Base-by-base conservation (phyloP, 2,888 invertebrate genomes). In the Slavum lentiscoides region DNA sequence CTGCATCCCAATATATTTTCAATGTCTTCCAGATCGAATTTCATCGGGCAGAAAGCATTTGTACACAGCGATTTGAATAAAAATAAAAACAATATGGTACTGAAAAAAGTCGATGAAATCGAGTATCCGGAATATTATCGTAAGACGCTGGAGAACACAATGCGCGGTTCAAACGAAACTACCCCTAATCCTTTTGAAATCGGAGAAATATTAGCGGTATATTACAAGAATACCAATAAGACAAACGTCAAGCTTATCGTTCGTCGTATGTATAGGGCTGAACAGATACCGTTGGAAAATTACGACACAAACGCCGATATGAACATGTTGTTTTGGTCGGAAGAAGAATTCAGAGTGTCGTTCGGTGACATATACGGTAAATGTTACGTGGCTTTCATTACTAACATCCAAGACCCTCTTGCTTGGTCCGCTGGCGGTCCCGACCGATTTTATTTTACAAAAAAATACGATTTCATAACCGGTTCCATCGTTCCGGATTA, bases 71-170 rank as follows among this genome's bases (percentile, higher is more conserved):
- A 30, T 7, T 19, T 9, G 55, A 80, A 80, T 58, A 80, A 64
- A 72, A 64, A 39, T 58, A 66, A 30, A 80, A 72, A 7, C 64
- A 67, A 11, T 80, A 58, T 23, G 43, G 8, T 39, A 19, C 17
- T 72, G 15, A 72, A 64, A 80, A 23, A 43, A n/a, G 43, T 80
- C 1, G 92, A 94, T 86, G 92, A 93, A 85, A 89, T 90, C n/a
- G 85, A 91, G 55, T 94, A 93, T 85, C 91, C 94, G 0, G 95
- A 95, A 86, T 91, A 91, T 84, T 94, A 94, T 86, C 88, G 94
- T 81, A 94, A 94, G 87, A 90, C 89, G 66, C 89, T 90, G 19
- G 92, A 92, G 83, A 86, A 87, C 82, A 89, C 88, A 83, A 86
- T 91, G 37, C 92, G 92, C 84, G 92, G 93, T 0, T 92, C 92